Evolutionary conservation across 2,797 vertebrate species (phyloP).

Genomic region (Smutsia temminckii): DNA sequence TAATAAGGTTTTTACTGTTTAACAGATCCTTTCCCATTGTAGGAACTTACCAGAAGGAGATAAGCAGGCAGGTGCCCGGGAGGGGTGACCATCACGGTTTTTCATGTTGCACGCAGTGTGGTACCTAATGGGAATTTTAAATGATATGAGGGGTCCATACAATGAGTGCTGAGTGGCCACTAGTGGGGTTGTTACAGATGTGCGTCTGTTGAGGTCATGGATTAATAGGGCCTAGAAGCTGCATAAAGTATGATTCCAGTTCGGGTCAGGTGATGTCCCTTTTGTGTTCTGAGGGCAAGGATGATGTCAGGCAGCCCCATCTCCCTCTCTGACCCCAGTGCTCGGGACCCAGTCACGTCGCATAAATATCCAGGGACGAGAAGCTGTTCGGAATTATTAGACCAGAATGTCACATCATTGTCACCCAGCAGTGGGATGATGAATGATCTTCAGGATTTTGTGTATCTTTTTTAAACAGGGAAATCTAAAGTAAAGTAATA

Average conservation of each 20-base stretch:
- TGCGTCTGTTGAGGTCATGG: not conserved
- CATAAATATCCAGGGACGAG: not conserved
- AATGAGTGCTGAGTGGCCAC: not conserved
- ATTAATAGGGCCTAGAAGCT: not conserved
- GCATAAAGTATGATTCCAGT: not conserved
- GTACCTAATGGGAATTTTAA: not conserved
- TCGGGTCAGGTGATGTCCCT: not conserved
- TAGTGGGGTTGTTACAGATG: not conserved
- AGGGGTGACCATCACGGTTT: not conserved
- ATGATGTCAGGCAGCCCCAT: not conserved
- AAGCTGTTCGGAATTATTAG: not conserved
- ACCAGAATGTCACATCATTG: not conserved
- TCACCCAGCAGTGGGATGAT: not conserved
- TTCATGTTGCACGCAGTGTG: not conserved
- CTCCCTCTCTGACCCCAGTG: not conserved
- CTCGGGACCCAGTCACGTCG: too few relatives aligned
- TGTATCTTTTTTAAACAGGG: not conserved
- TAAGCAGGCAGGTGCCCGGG: not conserved
- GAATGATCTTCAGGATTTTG: not conserved
- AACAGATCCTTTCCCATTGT: not conserved
- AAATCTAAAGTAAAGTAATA: too few relatives aligned
- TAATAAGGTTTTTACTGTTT: not conserved
- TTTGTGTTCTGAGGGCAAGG: not conserved
- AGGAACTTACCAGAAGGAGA: not conserved
- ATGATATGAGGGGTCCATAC: not conserved